Evolutionary conservation across 2,797 vertebrate genomes (phyloP).

Genomic region (Cottoperca gobio): DNA sequence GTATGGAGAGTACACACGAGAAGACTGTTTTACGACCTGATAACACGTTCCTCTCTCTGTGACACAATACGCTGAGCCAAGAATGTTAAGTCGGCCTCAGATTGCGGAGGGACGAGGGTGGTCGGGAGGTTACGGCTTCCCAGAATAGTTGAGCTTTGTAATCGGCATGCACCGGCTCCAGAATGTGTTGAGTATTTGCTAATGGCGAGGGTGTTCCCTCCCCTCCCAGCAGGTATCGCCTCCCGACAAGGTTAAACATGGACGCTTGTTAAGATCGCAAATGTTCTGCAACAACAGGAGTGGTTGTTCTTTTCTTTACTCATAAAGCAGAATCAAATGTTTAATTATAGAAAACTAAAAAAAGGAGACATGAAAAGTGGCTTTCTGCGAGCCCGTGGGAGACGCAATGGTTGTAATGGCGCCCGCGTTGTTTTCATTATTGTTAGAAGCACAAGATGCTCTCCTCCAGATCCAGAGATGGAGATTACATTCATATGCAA

Average conservation of each 20-base stretch:
- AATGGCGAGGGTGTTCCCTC: conserved; percentile 38
- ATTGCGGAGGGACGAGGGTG: conserved; percentile 43
- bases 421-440: background rate
- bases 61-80: conserved; percentile 54
- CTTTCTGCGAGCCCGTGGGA: background rate
- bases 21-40: conserved; percentile 61
- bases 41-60: conserved; percentile 57
- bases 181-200: conserved; percentile 49
- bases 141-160: conserved; percentile 69
- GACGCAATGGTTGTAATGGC: background rate
- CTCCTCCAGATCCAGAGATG: background rate
- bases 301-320: background rate
- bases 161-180: conserved; percentile 30
- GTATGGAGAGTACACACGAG: conserved; percentile 7
- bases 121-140: conserved; percentile 51
- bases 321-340: background rate
- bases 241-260: conserved; percentile 39
- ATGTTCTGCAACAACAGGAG: background rate
- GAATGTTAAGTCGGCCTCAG: conserved; percentile 59
- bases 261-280: conserved; percentile 20
- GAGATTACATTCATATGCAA: background rate
- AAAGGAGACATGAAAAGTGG: background rate
- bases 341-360: background rate
- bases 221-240: conserved; percentile 50
- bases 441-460: background rate